Evolutionary conservation across 1,140 invertebrate species (phyloP), one percentile per base, ranked within the genome.

Genomic region (Nasonia longicornis): DNA sequence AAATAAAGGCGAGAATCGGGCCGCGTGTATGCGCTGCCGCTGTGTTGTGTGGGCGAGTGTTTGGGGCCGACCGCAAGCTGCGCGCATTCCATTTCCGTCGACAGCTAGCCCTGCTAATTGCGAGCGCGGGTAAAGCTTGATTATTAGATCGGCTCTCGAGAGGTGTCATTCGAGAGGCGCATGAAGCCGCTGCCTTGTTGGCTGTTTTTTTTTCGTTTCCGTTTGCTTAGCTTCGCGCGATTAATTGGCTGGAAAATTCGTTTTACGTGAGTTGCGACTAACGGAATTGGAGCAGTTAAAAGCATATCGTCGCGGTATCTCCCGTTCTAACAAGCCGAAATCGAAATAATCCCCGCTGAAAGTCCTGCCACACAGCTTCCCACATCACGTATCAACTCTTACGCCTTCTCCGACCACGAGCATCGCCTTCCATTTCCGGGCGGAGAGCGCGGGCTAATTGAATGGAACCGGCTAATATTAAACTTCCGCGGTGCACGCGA

Each of bases 401-500:
- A n/a, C 70, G 70, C 70, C 16, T 31, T 31, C 42, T 48, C 38
- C n/a, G 16, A 76, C 74, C 74, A 35, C 58, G 45, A 11, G 31
- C 58, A 42, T 76, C 31, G 58, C 58, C 11, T 76, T 76, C 74
- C 58, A 76, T 76, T 76, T 76, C 31, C 74, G 58, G 1, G 70
- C 0, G n/a, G n/a, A 48, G 20, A 48, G 2, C 16, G 74, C 1
- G 52, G 3, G 63, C 76, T 77, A 77, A 77, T 77, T 77, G 76
- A 77, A 77, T 48, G 38, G 75, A 42, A 69, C 76, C 38, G 26
- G 22, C 76, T 69, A 69, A 77, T 77, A 77, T 77, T 77, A 69
- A 77, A 77, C 64, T 77, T 69, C 38, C 58, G 35, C 74, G 26
- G 48, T 67, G 2, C 29, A 67, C 20, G 22, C 45, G 45, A 74